phyloP scores from a whole-genome alignment of 2,888 invertebrate genomes.

The Heliconius ethilla region DNA sequence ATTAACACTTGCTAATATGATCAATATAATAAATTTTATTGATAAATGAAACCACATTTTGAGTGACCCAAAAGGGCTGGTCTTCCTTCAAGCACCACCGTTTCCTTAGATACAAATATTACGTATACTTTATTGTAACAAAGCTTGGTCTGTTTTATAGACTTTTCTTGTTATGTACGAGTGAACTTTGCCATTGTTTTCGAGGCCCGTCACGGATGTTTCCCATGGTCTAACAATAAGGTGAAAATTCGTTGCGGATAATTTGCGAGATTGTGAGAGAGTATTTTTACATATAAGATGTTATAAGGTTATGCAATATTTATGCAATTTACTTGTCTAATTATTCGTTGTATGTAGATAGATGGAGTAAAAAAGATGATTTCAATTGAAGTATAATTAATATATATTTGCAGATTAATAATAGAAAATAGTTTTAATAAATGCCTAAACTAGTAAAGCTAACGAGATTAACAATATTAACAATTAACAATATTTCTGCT shows the following conservation, averaged over 20 bases:
- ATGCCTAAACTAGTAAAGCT: no score
- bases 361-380: background rate
- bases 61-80: conserved; percentile 16
- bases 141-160: conserved; percentile 72
- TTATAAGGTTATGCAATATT: conserved; percentile 63
- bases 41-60: conserved; percentile 27
- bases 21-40: conserved; percentile 31
- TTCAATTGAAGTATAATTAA: no score
- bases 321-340: background rate
- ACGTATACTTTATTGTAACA: conserved; percentile 69
- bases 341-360: background rate
- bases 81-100: conserved; percentile 52
- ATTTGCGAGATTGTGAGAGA: conserved; percentile 70
- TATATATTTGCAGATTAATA: no score
- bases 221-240: conserved; percentile 75
- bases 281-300: conserved; percentile 54
- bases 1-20: conserved; percentile 50
- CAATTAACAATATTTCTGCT: no score
- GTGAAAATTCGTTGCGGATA: conserved; percentile 77
- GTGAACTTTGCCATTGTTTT: conserved; percentile 80
- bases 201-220: conserved; percentile 68
- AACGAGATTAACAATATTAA: no score
- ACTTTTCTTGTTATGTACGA: conserved; percentile 78
- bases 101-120: conserved; percentile 60
- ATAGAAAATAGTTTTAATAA: no score